These are phyloP conservation scores for Radopholus similis DNA, from an alignment of 1,140 invertebrate genomes.

Conservation along the genomic window DNA sequence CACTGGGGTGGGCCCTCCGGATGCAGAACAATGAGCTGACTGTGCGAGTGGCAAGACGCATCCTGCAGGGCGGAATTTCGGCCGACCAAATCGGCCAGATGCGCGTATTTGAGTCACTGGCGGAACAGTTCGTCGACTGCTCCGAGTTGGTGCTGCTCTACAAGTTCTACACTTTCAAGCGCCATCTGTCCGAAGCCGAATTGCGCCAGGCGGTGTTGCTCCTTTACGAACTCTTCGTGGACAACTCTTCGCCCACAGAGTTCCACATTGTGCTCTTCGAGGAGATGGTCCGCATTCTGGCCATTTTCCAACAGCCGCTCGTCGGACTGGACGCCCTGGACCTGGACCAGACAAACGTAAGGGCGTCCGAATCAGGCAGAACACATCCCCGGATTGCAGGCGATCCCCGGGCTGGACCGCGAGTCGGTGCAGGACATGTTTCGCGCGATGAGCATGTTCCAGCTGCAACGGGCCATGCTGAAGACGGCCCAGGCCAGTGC, in stretches of 20 bases:
- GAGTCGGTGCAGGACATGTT: constrained; percentile 15
- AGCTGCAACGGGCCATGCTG: constrained; percentile 9
- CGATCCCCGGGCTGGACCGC: not conserved
- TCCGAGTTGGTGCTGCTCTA: constrained; percentile 21
- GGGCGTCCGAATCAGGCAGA: not conserved
- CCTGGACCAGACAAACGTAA: not conserved
- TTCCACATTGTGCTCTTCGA: constrained; percentile 9
- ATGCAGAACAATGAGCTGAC: constrained; percentile 3
- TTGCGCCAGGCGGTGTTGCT: constrained; percentile 10
- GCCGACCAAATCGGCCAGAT: constrained; percentile 6
- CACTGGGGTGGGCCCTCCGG: constrained; percentile 9
- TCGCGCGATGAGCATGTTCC: constrained; percentile 6
- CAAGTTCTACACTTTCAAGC: constrained; percentile 24
- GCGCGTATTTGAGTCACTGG: constrained; percentile 20
- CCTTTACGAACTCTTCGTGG: constrained; percentile 21
- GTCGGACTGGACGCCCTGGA: not conserved
- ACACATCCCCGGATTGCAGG: not conserved
- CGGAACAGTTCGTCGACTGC: constrained; percentile 13
- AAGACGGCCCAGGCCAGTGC: not conserved
- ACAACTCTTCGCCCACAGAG: constrained; percentile 21
- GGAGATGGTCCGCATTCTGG: constrained; percentile 2
- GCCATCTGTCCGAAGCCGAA: not conserved
- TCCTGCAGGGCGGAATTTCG: constrained; percentile 8
- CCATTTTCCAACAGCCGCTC: constrained; percentile 11
- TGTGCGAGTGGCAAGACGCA: not conserved